These are phyloP conservation scores for Didymodactylos carnosus DNA, from an alignment of 2,888 invertebrate genomes.

Conservation along the genomic window DNA sequence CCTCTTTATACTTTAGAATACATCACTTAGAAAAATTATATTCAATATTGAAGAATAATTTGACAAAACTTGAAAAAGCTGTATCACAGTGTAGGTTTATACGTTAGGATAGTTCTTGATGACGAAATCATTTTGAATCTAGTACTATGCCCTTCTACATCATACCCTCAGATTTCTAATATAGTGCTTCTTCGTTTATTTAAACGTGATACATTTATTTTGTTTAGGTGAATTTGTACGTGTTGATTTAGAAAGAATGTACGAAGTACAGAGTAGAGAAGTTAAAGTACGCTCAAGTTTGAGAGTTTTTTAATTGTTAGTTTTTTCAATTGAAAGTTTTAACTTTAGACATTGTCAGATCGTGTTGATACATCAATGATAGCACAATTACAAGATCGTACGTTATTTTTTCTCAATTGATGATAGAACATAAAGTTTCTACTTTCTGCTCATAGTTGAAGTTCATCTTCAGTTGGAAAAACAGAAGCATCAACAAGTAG, in stretches of 20 bases:
- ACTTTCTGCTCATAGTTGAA: too few relatives aligned
- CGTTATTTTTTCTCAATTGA: too few relatives aligned
- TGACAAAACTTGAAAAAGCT: not conserved
- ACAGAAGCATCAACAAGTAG: too few relatives aligned
- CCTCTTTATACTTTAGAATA: not conserved
- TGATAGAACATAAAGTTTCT: too few relatives aligned
- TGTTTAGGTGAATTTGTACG: not conserved
- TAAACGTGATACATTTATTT: too few relatives aligned
- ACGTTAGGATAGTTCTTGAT: not conserved
- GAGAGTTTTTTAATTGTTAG: too few relatives aligned
- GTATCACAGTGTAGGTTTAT: not conserved
- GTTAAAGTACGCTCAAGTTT: too few relatives aligned
- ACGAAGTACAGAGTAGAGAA: not conserved
- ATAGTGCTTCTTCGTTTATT: too few relatives aligned
- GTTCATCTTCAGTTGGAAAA: too few relatives aligned
- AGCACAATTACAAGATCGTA: not conserved
- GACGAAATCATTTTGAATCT: not conserved
- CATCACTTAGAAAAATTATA: not conserved
- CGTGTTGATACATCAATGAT: not conserved
- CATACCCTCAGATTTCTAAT: not conserved
- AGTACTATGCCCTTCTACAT: not conserved
- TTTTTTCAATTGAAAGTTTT: too few relatives aligned
- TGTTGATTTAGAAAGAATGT: not conserved
- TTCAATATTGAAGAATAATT: not conserved
- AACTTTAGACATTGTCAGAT: not conserved